phyloP scores from a whole-genome alignment of 2,113 vertebrate species.

The Myotis yumanensis region DNA sequence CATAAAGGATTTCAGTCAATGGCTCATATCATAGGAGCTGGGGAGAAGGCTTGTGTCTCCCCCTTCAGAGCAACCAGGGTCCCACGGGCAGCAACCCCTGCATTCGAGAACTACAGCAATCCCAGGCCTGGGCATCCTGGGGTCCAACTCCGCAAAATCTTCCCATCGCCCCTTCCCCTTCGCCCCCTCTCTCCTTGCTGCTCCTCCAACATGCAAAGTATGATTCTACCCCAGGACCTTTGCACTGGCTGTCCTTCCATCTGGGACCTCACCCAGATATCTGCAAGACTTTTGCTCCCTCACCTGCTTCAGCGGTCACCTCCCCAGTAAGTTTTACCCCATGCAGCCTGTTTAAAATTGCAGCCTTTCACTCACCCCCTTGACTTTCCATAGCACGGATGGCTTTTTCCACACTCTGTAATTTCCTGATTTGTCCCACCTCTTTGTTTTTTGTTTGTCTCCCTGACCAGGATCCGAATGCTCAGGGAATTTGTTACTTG shows the following conservation, averaged over 20 bases:
- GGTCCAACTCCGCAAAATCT: background rate
- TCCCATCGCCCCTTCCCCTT: too few species aligned
- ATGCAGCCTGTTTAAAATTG: background rate
- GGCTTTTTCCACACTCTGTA: background rate
- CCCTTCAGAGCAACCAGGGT: background rate
- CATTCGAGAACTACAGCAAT: accelerated
- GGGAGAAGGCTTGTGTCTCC: background rate
- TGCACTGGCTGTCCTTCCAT: background rate
- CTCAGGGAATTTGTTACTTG: background rate
- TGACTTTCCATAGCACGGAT: background rate
- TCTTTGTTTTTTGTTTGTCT: background rate
- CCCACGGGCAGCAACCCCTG: background rate
- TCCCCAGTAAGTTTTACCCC: background rate
- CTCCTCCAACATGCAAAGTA: background rate
- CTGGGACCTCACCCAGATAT: background rate
- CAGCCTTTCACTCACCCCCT: background rate
- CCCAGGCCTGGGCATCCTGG: background rate
- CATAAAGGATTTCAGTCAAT: background rate
- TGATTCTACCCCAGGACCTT: background rate
- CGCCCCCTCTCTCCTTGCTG: accelerated
- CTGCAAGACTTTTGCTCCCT: background rate
- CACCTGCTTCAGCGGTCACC: background rate
- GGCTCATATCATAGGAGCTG: background rate
- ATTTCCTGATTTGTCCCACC: background rate
- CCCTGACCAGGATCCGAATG: background rate